Evolutionary conservation across 2,797 vertebrate species (phyloP).

Genomic region (Hemitrygon akajei): DNA sequence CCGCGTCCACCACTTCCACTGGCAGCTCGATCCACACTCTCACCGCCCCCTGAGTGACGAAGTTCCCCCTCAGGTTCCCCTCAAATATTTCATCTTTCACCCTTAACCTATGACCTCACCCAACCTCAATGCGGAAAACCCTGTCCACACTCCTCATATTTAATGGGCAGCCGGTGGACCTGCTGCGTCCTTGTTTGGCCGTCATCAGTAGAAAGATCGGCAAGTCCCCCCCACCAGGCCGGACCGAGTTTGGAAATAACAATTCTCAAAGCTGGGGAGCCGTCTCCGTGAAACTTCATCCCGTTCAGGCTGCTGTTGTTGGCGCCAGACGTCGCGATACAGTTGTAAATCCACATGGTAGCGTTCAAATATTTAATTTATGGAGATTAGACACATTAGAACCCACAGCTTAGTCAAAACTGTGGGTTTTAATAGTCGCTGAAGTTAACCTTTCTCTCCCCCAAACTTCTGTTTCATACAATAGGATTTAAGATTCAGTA

Average conservation of each 20-base stretch:
- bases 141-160: too few species aligned
- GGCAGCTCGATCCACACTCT: too few species aligned
- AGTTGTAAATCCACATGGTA: constrained; percentile 47
- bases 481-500: too few species aligned
- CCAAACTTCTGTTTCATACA: not conserved
- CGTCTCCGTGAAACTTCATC: constrained; percentile 58
- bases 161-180: constrained; percentile 52
- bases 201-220: constrained; percentile 62
- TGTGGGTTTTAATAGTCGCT: not conserved
- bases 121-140: too few species aligned
- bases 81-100: too few species aligned
- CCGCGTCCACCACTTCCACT: too few species aligned
- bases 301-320: constrained; percentile 53
- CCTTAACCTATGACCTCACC: too few species aligned
- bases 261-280: constrained; percentile 50
- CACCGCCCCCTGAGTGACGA: too few species aligned
- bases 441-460: not conserved
- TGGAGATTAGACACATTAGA: too few species aligned
- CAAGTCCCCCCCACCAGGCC: constrained; percentile 61
- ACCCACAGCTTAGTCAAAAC: not conserved
- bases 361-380: constrained; percentile 18
- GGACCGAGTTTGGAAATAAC: constrained; percentile 56
- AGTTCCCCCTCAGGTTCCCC: too few species aligned
- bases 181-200: constrained; percentile 53
- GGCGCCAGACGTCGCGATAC: constrained; percentile 38